Evolutionary conservation across 2,797 vertebrate genomes (phyloP), one percentile per base, ranked within the genome.

Genomic region (Poecilia picta): DNA sequence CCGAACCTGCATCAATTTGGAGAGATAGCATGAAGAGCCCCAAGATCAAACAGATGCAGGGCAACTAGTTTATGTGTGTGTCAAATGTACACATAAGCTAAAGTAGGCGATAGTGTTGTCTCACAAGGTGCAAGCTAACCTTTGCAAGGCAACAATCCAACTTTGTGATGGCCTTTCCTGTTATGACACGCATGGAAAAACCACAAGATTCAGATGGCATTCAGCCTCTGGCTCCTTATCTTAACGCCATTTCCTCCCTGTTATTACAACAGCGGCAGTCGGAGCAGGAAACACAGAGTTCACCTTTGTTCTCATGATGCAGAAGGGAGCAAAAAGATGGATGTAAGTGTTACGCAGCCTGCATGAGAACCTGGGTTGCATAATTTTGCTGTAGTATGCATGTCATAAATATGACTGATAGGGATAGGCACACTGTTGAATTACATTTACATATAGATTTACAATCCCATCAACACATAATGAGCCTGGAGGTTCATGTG

Each of bases 391-490:
- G 83, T 81, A 88, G 87, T 89, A 76, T 86, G 66, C n/a, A 18
- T 83, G 84, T 86, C 84, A 82, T 91, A 90, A 94, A 93, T 93
- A 92, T 92, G 93, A 94, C 93, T 93, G 92, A 93, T 94, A 90
- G 91, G 51, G 80, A 93, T 87, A 92, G 88, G 74, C 85, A 85
- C 85, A 88, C 85, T 91, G 86, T 87, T 91, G 89, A 92, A 94
- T 92, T 90, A 88, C 93, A 94, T 95, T 95, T 95, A 94, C 93
- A 95, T 94, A 90, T 90, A 92, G 88, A 94, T 93, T 94, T 92
- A 94, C 93, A 92, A 91, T 94, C 82, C 90, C 88, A 93, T 93
- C 91, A 93, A 91, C 85, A 88, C 88, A 88, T 90, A 90, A 92
- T 94, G 93, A 93, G 78, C 87, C 91, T 85, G 83, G 83, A 91